A percentile compares a stretch with the other conserved stretches of the same genome.
Conservation (phyloP, 2,888 invertebrate species). For the Cabera pusaria region DNA sequence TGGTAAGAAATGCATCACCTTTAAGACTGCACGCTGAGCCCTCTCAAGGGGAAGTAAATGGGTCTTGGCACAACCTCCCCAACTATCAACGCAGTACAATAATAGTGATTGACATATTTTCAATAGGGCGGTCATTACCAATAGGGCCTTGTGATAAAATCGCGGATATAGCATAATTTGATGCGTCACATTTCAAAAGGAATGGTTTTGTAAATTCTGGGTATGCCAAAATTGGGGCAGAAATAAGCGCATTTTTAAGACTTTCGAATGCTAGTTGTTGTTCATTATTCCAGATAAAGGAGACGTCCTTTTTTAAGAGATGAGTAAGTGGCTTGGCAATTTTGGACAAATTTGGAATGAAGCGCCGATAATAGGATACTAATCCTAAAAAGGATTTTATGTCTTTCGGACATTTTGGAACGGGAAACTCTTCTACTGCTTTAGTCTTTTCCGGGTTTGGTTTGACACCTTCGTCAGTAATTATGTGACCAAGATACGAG, state of each 20-base stretch:
- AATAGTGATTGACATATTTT: no score
- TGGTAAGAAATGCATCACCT: no score
- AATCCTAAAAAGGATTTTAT: constrained; percentile 46
- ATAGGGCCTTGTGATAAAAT: constrained; percentile 19
- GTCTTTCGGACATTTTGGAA: constrained; percentile 28
- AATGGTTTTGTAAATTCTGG: constrained; percentile 20
- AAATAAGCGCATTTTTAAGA: constrained; percentile 7
- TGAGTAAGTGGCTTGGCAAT: constrained; percentile 6
- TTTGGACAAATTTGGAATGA: constrained; percentile 34
- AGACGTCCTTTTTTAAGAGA: constrained; percentile 9
- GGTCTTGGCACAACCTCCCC: no score
- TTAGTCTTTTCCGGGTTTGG: constrained; percentile 1
- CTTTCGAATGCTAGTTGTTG: constrained; percentile 5
- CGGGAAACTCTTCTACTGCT: constrained; percentile 4
- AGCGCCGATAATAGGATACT: constrained; percentile 49
- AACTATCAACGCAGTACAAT: no score
- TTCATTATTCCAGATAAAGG: constrained; percentile 3
- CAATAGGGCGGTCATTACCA: constrained; percentile 21
- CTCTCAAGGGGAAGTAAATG: no score
- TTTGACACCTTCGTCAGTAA: constrained; percentile 12
- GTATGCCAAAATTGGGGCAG: constrained; percentile 13
- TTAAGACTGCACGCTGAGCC: no score
- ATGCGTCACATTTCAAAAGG: constrained; percentile 19
- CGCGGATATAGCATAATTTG: constrained; percentile 19
- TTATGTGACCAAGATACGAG: constrained; percentile 26